Percentiles rank a stretch among this genome's conserved stretches.
Evolutionary conservation across 1,140 invertebrate genomes (phyloP).

Genomic region (Euglossa dilemma): DNA sequence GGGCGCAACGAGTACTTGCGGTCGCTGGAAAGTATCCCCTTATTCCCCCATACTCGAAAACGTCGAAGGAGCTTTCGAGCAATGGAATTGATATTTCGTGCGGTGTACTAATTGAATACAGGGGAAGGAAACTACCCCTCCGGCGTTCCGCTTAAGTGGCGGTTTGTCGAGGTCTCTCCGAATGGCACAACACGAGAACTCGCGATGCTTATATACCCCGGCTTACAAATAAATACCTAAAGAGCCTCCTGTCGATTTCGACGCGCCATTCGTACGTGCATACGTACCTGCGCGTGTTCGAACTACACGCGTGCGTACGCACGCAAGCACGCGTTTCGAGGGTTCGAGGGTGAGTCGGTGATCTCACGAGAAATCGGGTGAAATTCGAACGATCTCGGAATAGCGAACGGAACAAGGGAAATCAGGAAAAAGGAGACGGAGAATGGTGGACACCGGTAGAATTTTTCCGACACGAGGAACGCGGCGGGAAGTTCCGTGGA

Average conservation of each 20-base stretch:
- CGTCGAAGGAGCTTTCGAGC: conserved; percentile 55
- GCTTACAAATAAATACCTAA: conserved; percentile 65
- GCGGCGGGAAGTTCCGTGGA: not conserved
- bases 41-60: conserved; percentile 38
- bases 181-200: conserved; percentile 61
- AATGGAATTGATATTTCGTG: conserved; percentile 68
- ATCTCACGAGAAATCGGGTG: no score
- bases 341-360: no score
- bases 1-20: conserved; percentile 17
- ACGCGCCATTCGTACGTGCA: conserved; percentile 42
- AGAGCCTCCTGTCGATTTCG: conserved; percentile 54
- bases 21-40: conserved; percentile 43
- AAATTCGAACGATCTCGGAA: no score
- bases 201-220: conserved; percentile 48
- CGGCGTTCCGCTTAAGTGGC: conserved; percentile 63
- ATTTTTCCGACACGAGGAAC: not conserved
- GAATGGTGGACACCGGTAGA: no score
- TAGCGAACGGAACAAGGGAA: no score
- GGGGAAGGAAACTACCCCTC: conserved; percentile 59
- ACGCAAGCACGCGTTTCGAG: no score
- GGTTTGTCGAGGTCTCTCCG: conserved; percentile 62
- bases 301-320: not conserved
- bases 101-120: conserved; percentile 64
- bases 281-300: not conserved
- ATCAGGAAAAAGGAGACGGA: no score